Evolutionary conservation across 2,797 vertebrate genomes (phyloP), one percentile per base, ranked within the genome.

Genomic region (Chaetodon trifasciatus): DNA sequence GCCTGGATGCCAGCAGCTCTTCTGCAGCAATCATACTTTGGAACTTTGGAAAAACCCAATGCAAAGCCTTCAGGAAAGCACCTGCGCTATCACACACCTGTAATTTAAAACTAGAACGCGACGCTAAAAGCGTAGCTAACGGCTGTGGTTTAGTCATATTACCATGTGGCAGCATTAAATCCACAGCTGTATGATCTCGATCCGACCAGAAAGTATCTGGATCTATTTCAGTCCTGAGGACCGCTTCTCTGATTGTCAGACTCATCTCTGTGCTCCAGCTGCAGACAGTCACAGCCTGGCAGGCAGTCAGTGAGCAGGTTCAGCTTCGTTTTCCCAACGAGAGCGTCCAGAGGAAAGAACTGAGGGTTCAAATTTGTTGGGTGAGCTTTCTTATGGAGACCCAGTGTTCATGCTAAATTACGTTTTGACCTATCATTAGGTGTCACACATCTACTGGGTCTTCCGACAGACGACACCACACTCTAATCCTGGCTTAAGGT

Each of bases 51-150:
- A 17, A 46, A 9, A 19, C 7, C 15, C 1, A 9, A 21, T 35
- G 4, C 19, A 46, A 13, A 7, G 0, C 12, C 28, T 28, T 16
- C 19, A 57, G 70, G 79, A 3, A 86, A 84, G 62, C 47, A 81
- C 83, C 71, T 47, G 9, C 1, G 1, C 11, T 24, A 57, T 60
- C 63, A 44, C 3, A 3, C 35, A 67, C 2, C 46, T 28, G 67
- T 40, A 46, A 56, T 53, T 16, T 1, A 0, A 70, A 37, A 76
- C 64, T 5, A 28, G 5, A 35, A 19, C 2, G 3, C 0, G 0
- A 32, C 1, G 7, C 24, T 0, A 1, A 24, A 55, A 6, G 11
- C 37, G 23, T 1, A 15, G 5, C 8, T 15, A 21, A 7, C 0
- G 2, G 0, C 21, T 42, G 32, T n/a, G 5, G 37, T 67, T 62